Percentiles rank a stretch among this genome's conserved stretches.
phyloP scores from a whole-genome alignment of 1,140 invertebrate species.

The Lepidurus couesii region DNA sequence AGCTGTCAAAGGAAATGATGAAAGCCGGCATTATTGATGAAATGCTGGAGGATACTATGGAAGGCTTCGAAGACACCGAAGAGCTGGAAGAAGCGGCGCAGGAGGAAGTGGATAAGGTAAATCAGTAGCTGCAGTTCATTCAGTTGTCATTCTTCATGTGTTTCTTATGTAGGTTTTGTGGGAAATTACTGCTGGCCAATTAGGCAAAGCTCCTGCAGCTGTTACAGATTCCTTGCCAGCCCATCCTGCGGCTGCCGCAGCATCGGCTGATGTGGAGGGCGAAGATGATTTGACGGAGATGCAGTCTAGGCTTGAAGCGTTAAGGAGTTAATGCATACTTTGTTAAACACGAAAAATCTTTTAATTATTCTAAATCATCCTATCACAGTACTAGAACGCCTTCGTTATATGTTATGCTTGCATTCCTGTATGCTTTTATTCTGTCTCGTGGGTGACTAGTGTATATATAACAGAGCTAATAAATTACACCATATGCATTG shows the following conservation, averaged over 20 bases:
- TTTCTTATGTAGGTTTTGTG: conserved; percentile 66
- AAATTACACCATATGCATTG: not conserved
- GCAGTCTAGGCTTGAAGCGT: conserved; percentile 72
- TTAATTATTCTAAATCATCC: not conserved
- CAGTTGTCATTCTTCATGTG: not conserved
- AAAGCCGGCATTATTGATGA: conserved; percentile 97
- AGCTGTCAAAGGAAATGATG: conserved; percentile 99
- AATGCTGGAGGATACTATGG: conserved; percentile 98
- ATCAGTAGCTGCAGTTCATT: not conserved
- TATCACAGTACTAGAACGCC: not conserved
- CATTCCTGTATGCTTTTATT: conserved; percentile 10
- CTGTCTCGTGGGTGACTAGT: not conserved
- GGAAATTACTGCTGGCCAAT: conserved; percentile 88
- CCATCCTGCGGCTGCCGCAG: conserved; percentile 58
- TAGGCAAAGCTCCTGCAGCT: conserved; percentile 77
- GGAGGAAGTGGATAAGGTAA: conserved; percentile 83
- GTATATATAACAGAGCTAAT: conserved; percentile 11
- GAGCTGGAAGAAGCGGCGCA: conserved; percentile 90
- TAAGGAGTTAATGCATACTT: conserved; percentile 61
- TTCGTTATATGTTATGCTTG: not conserved
- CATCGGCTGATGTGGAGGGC: conserved; percentile 57
- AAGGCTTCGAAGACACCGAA: conserved; percentile 77
- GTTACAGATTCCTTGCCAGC: conserved; percentile 49
- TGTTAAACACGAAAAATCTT: not conserved
- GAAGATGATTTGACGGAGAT: conserved; percentile 73